phyloP scores from a whole-genome alignment of 2,113 vertebrate species.

The Tragelaphus imberbis region DNA sequence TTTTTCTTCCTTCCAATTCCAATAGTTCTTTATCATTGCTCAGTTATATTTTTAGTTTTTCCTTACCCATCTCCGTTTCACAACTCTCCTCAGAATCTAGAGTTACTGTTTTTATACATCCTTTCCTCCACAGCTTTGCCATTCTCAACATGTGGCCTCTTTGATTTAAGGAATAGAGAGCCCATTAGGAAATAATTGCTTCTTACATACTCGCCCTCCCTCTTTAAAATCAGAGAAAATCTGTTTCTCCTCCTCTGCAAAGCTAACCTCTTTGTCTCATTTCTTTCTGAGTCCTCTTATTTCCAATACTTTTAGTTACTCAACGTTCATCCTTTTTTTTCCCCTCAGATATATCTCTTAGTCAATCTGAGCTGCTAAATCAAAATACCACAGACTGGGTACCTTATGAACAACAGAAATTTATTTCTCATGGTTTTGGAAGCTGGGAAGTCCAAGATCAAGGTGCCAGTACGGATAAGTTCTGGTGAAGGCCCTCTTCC shows the following conservation, averaged over 20 bases:
- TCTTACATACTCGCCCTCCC: not conserved
- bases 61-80: not conserved
- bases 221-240: not conserved
- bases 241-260: not conserved
- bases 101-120: not conserved
- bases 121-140: not conserved
- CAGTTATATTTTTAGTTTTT: not conserved
- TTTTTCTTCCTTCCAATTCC: not conserved
- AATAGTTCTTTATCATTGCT: not conserved
- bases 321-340: not conserved
- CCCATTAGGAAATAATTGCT: not conserved
- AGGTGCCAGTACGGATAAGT: rapidly evolving
- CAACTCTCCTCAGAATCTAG: not conserved
- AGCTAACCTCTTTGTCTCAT: not conserved
- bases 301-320: not conserved
- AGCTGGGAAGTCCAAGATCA: not conserved
- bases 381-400: not conserved
- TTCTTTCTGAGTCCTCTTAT: not conserved
- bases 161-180: not conserved
- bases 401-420: not conserved
- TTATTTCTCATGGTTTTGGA: not conserved
- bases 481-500: not conserved
- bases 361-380: not conserved
- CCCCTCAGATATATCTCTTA: not conserved
- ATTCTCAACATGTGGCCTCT: not conserved